These are phyloP conservation scores for Grammomys dolichurus DNA, from an alignment of 2,113 vertebrate species.

Conservation along the genomic window DNA sequence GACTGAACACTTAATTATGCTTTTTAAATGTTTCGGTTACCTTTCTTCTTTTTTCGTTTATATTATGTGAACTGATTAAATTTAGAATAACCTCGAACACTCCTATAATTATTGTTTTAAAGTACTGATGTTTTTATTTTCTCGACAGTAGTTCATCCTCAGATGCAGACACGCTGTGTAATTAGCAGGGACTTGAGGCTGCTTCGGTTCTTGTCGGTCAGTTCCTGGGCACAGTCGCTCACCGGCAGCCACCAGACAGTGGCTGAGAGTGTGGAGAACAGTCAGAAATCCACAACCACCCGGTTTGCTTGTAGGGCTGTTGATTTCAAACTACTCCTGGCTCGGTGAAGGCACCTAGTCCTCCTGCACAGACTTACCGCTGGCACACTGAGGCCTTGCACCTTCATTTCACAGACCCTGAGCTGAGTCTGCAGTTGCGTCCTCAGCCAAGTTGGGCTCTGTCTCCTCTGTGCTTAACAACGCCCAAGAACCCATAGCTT, in stretches of 20 bases:
- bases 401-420: neutral
- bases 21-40: constrained; percentile 83
- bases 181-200: constrained; percentile 45
- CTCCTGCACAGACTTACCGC: constrained; percentile 53
- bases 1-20: constrained; percentile 85
- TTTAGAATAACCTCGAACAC: constrained; percentile 86
- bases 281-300: neutral
- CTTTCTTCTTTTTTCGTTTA: constrained; percentile 73
- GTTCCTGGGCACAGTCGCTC: constrained; percentile 55
- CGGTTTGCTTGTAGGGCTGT: neutral
- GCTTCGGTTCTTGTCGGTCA: constrained; percentile 68
- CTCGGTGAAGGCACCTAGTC: constrained; percentile 48
- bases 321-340: constrained; percentile 24
- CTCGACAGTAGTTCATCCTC: constrained; percentile 63
- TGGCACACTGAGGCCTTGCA: constrained; percentile 61
- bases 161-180: constrained; percentile 66
- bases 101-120: constrained; percentile 84
- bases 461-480: neutral
- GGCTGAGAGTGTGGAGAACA: constrained; percentile 59
- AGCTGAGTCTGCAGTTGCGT: neutral
- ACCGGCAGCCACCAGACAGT: neutral
- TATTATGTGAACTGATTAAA: constrained; percentile 85
- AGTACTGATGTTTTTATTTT: constrained; percentile 68
- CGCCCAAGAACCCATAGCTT: constrained; percentile 78
- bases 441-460: neutral